phyloP scores from a whole-genome alignment of 2,888 invertebrate species.

The Neocrepidodera transversa region DNA sequence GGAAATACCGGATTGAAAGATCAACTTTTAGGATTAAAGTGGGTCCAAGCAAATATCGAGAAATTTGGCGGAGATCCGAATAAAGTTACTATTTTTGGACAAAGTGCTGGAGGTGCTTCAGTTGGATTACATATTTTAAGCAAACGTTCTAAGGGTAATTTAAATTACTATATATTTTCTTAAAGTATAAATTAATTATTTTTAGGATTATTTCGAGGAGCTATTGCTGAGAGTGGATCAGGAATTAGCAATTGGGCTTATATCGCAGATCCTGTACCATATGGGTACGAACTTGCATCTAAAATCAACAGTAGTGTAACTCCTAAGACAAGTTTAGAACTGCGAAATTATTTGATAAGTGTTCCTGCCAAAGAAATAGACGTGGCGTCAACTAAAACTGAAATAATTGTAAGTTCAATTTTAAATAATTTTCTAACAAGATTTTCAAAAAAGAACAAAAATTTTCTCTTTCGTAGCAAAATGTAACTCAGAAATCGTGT shows the following conservation, averaged over 20 bases:
- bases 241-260: conserved; percentile 30
- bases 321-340: conserved; percentile 24
- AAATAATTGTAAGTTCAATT: conserved; percentile 26
- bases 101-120: conserved; percentile 44
- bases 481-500: no score
- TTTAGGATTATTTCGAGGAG: conserved; percentile 39
- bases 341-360: conserved; percentile 36
- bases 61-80: conserved; percentile 42
- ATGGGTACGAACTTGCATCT: conserved; percentile 34
- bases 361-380: conserved; percentile 41
- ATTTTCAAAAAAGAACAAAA: no score
- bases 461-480: no score
- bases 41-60: conserved; percentile 42
- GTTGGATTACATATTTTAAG: conserved; percentile 40
- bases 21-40: conserved; percentile 40
- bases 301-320: conserved; percentile 16
- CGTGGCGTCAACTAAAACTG: conserved; percentile 32
- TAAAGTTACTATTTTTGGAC: conserved; percentile 41
- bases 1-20: conserved; percentile 44
- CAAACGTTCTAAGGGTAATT: conserved; percentile 33
- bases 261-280: conserved; percentile 26
- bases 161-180: neutral
- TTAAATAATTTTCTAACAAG: no score
- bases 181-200: neutral
- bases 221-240: conserved; percentile 41